Base-by-base conservation (phyloP, 2,797 vertebrate genomes). In the Nyctibius grandis region DNA sequence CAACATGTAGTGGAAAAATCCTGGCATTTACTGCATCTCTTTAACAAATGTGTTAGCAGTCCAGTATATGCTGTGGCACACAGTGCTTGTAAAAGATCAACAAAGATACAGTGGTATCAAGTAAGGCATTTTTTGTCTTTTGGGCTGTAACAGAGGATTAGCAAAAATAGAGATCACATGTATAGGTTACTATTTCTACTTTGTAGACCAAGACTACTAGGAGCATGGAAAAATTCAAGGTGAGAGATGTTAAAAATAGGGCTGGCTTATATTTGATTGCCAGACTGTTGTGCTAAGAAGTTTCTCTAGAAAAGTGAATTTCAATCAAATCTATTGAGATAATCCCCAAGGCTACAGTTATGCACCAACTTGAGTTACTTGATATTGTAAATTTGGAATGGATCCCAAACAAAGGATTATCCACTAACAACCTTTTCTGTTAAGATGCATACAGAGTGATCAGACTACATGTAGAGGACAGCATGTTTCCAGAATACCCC, bases 391-490 rank as follows among this genome's bases (percentile, higher is more conserved):
- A 84, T 87, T 93, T 97, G 95, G 91, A 95, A 63, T 47, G 74
- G 87, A 94, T 96, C 90, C 95, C 92, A 93, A 56, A 38, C 31
- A 80, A 63, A 95, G 86, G 90, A 95, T 96, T 96, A 85, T 25
- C 50, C 45, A 33, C 53, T 75, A 88, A 85, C 83, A 87, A 36
- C 54, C 59, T 72, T 76, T 69, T 69, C 87, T 94, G 33, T 50
- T 85, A 78, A 74, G 74, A 89, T 54, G 79, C n/a, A 25, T 40
- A 28, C 69, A 53, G 57, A 50, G 19, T 26, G 45, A 74, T 88
- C 61, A 47, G 68, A 70, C 74, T 80, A 19, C 5, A 1, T 36
- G 28, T 2, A 63, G 54, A 74, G 34, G 47, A 48, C 2, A 4
- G 29, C 38, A 23, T 25, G 22, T 56, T 82, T 85, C 65, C 79